Conservation (phyloP, 2,888 invertebrate genomes). For the Meganola albula region DNA sequence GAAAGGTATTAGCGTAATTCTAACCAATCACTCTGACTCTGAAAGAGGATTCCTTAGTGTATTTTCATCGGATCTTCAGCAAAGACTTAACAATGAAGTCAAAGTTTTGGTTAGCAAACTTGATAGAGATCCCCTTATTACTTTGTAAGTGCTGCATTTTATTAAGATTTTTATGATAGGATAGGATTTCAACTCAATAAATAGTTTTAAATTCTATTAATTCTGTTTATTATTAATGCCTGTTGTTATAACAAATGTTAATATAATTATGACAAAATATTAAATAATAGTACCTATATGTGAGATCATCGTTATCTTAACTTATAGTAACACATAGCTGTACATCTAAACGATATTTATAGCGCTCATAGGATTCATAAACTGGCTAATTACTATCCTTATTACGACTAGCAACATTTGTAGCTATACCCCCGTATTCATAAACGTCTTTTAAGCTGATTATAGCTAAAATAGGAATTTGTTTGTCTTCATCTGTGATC, state of each 20-base stretch:
- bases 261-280: constrained; percentile 1
- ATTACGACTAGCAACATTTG: constrained; percentile 32
- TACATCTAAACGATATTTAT: constrained; percentile 19
- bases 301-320: constrained; percentile 67
- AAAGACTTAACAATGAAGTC: constrained; percentile 67
- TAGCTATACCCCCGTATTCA: too few species aligned
- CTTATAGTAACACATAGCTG: constrained; percentile 30
- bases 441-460: too few species aligned
- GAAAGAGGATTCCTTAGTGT: constrained; percentile 89
- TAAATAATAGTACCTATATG: constrained; percentile 35
- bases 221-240: constrained; percentile 26
- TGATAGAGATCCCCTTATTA: constrained; percentile 88
- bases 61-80: constrained; percentile 66
- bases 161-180: background rate
- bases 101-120: constrained; percentile 82
- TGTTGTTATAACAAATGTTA: constrained; percentile 1
- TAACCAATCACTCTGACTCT: constrained; percentile 96
- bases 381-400: constrained; percentile 22
- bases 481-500: too few species aligned
- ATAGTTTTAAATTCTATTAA: too few species aligned
- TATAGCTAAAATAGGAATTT: too few species aligned
- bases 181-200: constrained; percentile 5
- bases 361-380: constrained; percentile 24
- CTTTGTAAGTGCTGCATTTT: constrained; percentile 68
- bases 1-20: constrained; percentile 86